Evolutionary conservation across 2,113 vertebrate genomes (phyloP), one percentile per base, ranked within the genome.

Genomic region (Phrynosoma platyrhinos): DNA sequence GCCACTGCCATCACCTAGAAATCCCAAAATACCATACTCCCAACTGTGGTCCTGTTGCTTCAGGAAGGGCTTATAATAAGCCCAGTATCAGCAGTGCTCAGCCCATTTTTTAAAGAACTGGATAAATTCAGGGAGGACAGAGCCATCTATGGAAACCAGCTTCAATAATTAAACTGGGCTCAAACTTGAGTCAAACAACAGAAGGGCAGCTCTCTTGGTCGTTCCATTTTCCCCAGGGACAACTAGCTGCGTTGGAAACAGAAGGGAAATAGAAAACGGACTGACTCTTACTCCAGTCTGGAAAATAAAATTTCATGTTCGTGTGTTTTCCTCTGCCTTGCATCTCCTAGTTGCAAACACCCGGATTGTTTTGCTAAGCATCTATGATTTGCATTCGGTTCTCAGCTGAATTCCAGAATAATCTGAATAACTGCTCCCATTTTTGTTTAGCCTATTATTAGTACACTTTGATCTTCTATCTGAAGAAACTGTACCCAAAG

Each of bases 321-420:
- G 85, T 75, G 81, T 88, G 75, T 36, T 87, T 79, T 91, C 25
- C 36, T 0, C 0, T 40, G 21, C 52, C 23, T 82, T 76, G 55
- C 68, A 78, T 88, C 69, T 75, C 58, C 81, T 72, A 83, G 79
- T 66, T 90, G 58, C 72, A 84, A 40, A 53, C 69, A 53, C 77
- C 36, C 90, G 36, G 25, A 55, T 12, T 92, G 82, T 10, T 30
- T 71, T n/a, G 87, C 13, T 42, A 75, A 0, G 88, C 82, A 30
- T 89, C 88, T 75, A 66, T 0, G 1, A 69, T 79, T 72, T 82
- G 72, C 9, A 58, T 85, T 69, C 47, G 3, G 23, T 23, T 68
- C 62, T 25, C 88, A 86, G 82, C 82, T 75, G 72, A 69, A 80
- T 12, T 53, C 55, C 90, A 87, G 53, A 88, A 82, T 36, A 92